Conservation (phyloP, 2,888 invertebrate species). For the Phrixothrix hirtus region DNA sequence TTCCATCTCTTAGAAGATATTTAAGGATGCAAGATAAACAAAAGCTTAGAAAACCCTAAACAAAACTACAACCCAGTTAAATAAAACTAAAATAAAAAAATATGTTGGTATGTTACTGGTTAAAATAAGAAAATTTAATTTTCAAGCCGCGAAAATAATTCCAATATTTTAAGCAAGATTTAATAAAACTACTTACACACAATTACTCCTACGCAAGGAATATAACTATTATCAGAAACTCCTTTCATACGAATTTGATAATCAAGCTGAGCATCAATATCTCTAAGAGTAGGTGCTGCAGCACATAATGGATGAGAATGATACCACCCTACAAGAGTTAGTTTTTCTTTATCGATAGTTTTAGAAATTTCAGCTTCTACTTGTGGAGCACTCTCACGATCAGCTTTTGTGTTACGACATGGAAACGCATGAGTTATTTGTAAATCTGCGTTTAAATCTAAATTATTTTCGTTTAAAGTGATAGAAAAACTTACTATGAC, state of each 20-base stretch:
- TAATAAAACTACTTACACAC: slow-evolving; percentile 78
- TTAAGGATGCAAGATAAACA: no score
- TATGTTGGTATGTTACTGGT: no score
- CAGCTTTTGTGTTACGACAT: slow-evolving; percentile 79
- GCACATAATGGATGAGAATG: slow-evolving; percentile 90
- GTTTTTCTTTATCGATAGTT: slow-evolving; percentile 78
- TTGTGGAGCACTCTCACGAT: slow-evolving; percentile 73
- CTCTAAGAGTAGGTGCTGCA: slow-evolving; percentile 83
- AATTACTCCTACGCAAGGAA: slow-evolving; percentile 90
- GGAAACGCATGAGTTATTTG: slow-evolving; percentile 89
- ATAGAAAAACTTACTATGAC: slow-evolving; percentile 75
- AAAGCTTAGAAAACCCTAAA: no score
- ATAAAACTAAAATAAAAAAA: no score
- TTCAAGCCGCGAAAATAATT: no score
- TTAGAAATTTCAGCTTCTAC: slow-evolving; percentile 83
- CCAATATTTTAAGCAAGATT: no score
- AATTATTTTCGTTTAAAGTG: slow-evolving; percentile 5
- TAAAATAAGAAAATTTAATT: no score
- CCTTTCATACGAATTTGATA: slow-evolving; percentile 96
- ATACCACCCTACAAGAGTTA: slow-evolving; percentile 91
- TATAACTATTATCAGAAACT: slow-evolving; percentile 86
- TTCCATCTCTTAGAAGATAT: no score
- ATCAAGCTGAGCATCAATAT: slow-evolving; percentile 91
- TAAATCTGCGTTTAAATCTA: slow-evolving; percentile 73
- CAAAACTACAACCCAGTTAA: no score